phyloP scores from a whole-genome alignment of 2,888 invertebrate species.

The Micoletzkya japonica region DNA sequence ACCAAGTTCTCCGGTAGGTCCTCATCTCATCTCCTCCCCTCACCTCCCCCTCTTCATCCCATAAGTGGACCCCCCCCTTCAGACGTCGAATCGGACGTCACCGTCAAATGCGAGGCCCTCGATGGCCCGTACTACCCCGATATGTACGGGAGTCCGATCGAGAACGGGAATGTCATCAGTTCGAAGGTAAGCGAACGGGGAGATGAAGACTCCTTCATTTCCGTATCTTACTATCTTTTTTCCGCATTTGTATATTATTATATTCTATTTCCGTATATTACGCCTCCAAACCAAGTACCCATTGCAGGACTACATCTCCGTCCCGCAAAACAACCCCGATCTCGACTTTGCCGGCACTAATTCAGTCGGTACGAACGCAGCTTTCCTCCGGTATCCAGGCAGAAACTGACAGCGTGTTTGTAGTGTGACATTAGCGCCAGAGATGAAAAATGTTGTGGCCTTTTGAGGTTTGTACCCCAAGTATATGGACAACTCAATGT shows the following conservation, averaged over 20 bases:
- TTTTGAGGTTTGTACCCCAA: slow-evolving; percentile 43
- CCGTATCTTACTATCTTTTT: not conserved
- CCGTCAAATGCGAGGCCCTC: slow-evolving; percentile 59
- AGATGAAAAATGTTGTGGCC: not conserved
- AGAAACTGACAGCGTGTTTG: no score
- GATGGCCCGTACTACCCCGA: slow-evolving; percentile 59
- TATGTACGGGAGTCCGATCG: slow-evolving; percentile 55
- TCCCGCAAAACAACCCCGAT: slow-evolving; percentile 63
- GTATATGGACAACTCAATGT: slow-evolving; percentile 44
- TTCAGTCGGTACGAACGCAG: slow-evolving; percentile 2
- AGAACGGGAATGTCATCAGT: slow-evolving; percentile 44
- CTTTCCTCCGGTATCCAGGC: no score
- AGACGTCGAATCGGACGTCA: slow-evolving; percentile 61
- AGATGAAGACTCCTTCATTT: not conserved
- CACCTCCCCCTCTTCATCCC: not conserved
- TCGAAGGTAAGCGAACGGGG: slow-evolving; percentile 40
- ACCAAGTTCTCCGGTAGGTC: slow-evolving; percentile 40
- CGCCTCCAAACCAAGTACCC: no score
- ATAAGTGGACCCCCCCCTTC: slow-evolving; percentile 24
- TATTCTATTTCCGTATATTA: not conserved
- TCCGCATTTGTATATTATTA: not conserved
- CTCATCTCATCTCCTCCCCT: not conserved
- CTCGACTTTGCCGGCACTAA: slow-evolving; percentile 44
- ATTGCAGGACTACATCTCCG: slow-evolving; percentile 59
- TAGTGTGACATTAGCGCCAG: not conserved